Percentiles rank a stretch among this genome's conserved stretches.
Evolutionary conservation across 2,888 invertebrate species (phyloP).

Genomic region (Dyspetes luteomarginatus): DNA sequence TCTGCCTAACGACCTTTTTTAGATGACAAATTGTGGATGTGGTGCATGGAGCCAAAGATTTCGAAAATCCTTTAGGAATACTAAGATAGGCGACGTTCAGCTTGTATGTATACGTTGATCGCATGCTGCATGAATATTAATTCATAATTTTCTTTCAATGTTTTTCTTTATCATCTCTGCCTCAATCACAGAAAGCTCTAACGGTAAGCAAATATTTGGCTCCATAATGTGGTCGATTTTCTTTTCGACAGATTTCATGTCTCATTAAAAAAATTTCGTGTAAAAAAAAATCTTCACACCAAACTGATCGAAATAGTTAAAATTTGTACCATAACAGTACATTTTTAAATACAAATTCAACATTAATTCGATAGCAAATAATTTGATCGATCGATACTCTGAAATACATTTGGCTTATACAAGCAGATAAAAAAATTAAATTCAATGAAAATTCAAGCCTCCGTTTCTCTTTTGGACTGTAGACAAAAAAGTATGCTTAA

Average conservation of each 20-base stretch:
- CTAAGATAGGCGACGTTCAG: constrained; percentile 82
- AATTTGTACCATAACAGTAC: too few relatives aligned
- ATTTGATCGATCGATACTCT: too few relatives aligned
- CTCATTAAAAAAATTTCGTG: not conserved
- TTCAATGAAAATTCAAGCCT: not conserved
- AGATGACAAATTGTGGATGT: constrained; percentile 82
- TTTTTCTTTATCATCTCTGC: constrained; percentile 63
- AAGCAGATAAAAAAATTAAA: not conserved
- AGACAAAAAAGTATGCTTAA: too few relatives aligned
- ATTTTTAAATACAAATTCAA: too few relatives aligned
- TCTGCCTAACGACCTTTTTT: constrained; percentile 75
- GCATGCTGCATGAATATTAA: constrained; percentile 80
- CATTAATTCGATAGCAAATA: too few relatives aligned
- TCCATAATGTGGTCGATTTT: not conserved
- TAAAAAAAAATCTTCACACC: too few relatives aligned
- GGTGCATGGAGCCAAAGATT: constrained; percentile 82
- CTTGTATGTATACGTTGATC: constrained; percentile 81
- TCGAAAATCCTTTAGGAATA: constrained; percentile 81
- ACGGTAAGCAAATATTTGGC: constrained; percentile 80
- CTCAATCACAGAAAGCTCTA: constrained; percentile 81
- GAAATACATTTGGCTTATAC: not conserved
- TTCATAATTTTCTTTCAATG: constrained; percentile 70
- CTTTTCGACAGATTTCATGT: not conserved
- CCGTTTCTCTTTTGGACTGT: too few relatives aligned
- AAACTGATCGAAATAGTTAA: too few relatives aligned